Conservation (phyloP, 2,888 invertebrate species). For the Drosophila nigritarsus region DNA sequence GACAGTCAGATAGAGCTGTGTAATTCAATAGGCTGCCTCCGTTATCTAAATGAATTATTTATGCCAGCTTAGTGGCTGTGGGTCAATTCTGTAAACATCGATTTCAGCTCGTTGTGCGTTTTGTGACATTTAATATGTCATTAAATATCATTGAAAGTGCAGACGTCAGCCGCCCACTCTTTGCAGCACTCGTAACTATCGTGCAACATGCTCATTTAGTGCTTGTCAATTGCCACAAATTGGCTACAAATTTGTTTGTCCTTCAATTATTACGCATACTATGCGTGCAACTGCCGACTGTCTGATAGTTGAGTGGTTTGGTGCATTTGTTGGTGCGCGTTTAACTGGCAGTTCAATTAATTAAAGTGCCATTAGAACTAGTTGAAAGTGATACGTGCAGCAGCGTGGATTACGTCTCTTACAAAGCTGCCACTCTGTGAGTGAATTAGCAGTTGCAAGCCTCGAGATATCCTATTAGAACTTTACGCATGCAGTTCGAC, state of each 20-base stretch:
- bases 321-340: constrained; percentile 14
- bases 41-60: constrained; percentile 69
- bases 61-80: constrained; percentile 43
- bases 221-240: constrained; percentile 48
- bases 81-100: constrained; percentile 52
- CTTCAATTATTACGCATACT: constrained; percentile 47
- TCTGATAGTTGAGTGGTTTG: constrained; percentile 3
- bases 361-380: constrained; percentile 12
- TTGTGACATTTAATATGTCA: constrained; percentile 55
- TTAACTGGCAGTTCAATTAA: constrained; percentile 28
- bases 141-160: constrained; percentile 53
- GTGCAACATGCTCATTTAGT: constrained; percentile 15
- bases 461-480: neutral
- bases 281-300: constrained; percentile 1
- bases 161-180: constrained; percentile 9
- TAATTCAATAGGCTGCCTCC: constrained; percentile 35
- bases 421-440: neutral
- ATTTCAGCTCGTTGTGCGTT: constrained; percentile 46
- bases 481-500: too few species aligned
- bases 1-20: neutral
- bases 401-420: neutral
- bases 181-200: neutral
- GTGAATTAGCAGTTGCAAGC: constrained; percentile 3
- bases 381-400: constrained; percentile 2
- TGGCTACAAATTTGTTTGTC: constrained; percentile 43